phyloP scores from a whole-genome alignment of 2,113 vertebrate genomes.

The Cnemophilus loriae region DNA sequence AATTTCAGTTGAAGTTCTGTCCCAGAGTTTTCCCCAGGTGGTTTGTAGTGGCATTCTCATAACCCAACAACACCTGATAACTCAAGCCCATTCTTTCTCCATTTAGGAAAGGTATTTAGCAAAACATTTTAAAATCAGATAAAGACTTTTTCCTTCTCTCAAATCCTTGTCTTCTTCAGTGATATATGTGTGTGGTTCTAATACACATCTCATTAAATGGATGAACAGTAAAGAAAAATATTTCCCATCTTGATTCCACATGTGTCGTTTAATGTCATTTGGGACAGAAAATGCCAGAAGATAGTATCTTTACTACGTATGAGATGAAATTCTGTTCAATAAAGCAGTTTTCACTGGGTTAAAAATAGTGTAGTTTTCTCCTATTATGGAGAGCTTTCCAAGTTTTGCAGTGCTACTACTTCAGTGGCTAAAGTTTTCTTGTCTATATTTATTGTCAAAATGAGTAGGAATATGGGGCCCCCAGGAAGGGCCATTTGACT shows the following conservation, averaged over 20 bases:
- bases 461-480: background rate
- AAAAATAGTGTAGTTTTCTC: background rate
- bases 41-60: background rate
- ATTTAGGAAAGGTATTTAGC: background rate
- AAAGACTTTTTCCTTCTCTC: background rate
- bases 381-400: background rate
- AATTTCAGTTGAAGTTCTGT: background rate
- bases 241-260: background rate
- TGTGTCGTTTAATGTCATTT: background rate
- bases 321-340: background rate
- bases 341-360: background rate
- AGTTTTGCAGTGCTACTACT: background rate
- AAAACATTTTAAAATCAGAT: background rate
- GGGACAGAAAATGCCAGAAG: background rate
- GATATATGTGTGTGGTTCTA: background rate
- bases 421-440: background rate
- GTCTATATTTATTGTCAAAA: background rate
- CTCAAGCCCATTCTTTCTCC: background rate
- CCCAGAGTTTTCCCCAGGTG: background rate
- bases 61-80: background rate
- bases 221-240: background rate
- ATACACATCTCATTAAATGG: background rate
- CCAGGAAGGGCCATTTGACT: background rate
- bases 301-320: background rate
- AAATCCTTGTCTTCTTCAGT: background rate